A percentile compares a stretch with the other conserved stretches of the same genome.
phyloP scores from a whole-genome alignment of 2,113 vertebrate genomes.

The Sebastes schlegelii region DNA sequence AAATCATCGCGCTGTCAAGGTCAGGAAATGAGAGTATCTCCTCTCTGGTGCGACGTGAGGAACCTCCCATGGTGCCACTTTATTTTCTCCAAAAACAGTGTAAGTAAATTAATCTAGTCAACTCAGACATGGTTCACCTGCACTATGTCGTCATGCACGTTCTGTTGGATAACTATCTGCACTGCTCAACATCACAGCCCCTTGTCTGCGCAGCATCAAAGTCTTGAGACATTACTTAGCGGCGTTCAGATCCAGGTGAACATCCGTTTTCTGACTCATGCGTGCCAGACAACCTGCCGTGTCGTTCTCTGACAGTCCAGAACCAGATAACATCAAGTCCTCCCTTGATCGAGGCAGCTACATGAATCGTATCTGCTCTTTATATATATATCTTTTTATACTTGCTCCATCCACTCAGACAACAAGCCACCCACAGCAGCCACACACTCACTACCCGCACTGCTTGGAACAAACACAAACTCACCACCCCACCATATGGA shows the following conservation, averaged over 20 bases:
- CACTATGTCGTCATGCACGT: neutral
- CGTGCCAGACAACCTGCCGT: constrained; percentile 32
- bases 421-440: constrained; percentile 47
- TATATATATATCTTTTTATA: neutral
- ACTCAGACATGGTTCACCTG: neutral
- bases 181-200: neutral
- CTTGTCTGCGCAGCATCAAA: constrained; percentile 30
- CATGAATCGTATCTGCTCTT: constrained; percentile 19
- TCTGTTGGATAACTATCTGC: neutral
- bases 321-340: constrained; percentile 48
- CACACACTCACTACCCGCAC: constrained; percentile 34
- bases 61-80: neutral
- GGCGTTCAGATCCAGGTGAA: constrained; percentile 19
- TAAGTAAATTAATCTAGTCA: neutral
- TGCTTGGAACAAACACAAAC: constrained; percentile 62
- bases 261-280: constrained; percentile 36
- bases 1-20: constrained; percentile 42
- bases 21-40: constrained; percentile 46
- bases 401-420: constrained; percentile 39
- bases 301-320: constrained; percentile 22
- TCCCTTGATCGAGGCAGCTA: constrained; percentile 13
- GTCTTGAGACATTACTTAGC: constrained; percentile 20
- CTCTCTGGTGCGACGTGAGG: neutral
- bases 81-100: constrained; percentile 5
- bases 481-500: constrained; percentile 69